Evolutionary conservation across 2,797 vertebrate species (phyloP).

Genomic region (Alca torda): DNA sequence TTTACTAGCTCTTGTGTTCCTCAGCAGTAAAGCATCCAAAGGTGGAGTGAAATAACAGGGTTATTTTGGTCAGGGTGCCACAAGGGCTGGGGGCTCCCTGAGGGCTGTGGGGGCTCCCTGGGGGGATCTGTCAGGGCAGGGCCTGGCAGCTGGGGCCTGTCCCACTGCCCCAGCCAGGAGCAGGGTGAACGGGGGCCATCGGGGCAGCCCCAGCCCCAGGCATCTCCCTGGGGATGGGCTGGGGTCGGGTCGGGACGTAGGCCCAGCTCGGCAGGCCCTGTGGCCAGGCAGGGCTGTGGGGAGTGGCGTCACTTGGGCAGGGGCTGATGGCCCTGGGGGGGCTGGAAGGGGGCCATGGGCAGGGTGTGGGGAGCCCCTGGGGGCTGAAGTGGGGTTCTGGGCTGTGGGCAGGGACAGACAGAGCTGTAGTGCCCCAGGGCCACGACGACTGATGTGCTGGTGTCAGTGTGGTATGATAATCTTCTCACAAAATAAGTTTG

Average conservation of each 20-base stretch:
- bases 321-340: neutral
- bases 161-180: no score
- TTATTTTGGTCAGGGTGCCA: neutral
- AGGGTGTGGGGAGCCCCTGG: no score
- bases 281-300: neutral
- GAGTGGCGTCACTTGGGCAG: neutral
- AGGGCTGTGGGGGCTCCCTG: neutral
- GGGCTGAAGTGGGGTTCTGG: neutral
- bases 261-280: no score
- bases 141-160: neutral
- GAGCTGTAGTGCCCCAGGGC: neutral
- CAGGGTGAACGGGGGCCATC: rapidly evolving
- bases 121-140: neutral
- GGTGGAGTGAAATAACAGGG: neutral
- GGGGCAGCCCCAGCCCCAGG: neutral
- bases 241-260: rapidly evolving
- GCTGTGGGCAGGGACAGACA: neutral
- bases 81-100: neutral
- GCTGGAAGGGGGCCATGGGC: neutral
- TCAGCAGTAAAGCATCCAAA: neutral
- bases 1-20: neutral
- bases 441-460: rapidly evolving
- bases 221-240: neutral
- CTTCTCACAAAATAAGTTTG: neutral
- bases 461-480: neutral